These are phyloP conservation scores for Noctilio leporinus DNA, from an alignment of 2,113 vertebrate genomes.

Conservation along the genomic window DNA sequence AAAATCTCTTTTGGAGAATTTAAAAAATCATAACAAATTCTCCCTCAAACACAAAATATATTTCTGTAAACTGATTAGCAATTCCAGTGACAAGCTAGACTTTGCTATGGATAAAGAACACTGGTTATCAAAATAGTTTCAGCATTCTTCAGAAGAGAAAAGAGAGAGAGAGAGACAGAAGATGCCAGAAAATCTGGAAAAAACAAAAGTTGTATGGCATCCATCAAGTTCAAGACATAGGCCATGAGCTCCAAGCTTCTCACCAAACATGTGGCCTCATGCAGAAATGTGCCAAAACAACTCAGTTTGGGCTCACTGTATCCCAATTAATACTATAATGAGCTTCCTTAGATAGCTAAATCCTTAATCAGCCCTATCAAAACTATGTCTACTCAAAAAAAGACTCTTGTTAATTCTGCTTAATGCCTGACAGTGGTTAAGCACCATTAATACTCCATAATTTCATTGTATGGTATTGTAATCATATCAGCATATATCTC, in stretches of 20 bases:
- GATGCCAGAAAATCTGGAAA: neutral
- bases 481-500: slow-evolving; percentile 87
- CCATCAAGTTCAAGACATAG: slow-evolving; percentile 68
- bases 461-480: slow-evolving; percentile 88
- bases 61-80: neutral
- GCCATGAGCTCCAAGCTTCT: slow-evolving; percentile 71
- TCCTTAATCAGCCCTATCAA: slow-evolving; percentile 87
- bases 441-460: slow-evolving; percentile 87
- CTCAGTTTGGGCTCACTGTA: slow-evolving; percentile 84
- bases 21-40: neutral
- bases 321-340: slow-evolving; percentile 87
- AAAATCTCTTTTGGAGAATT: neutral
- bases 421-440: slow-evolving; percentile 85
- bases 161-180: neutral
- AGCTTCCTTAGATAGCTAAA: slow-evolving; percentile 84
- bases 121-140: neutral
- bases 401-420: slow-evolving; percentile 84
- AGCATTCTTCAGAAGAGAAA: neutral
- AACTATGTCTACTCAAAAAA: slow-evolving; percentile 81
- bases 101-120: neutral
- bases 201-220: slow-evolving; percentile 62
- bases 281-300: slow-evolving; percentile 83
- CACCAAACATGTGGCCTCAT: slow-evolving; percentile 75
- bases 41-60: neutral
- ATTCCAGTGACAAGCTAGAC: neutral